phyloP scores from a whole-genome alignment of 2,888 invertebrate species.

The Neoaliturus tenellus region DNA sequence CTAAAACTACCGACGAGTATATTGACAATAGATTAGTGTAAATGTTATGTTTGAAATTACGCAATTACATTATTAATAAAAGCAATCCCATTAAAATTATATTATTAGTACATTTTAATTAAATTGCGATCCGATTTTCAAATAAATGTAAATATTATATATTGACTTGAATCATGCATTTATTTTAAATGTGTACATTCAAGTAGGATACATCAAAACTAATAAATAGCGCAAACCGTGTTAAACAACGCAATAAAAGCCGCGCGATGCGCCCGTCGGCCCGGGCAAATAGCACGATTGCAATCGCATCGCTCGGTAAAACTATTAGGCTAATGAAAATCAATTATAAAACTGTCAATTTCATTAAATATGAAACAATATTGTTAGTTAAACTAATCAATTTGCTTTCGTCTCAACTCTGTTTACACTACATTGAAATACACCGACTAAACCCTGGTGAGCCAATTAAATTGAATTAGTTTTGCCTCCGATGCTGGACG shows the following conservation, averaged over 20 bases:
- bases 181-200: neutral
- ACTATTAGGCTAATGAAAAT: constrained; percentile 51
- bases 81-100: no score
- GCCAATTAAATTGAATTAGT: constrained; percentile 41
- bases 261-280: neutral
- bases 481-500: neutral
- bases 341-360: constrained; percentile 53
- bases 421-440: constrained; percentile 31
- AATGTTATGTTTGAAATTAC: no score
- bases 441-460: neutral
- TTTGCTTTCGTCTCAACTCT: constrained; percentile 7
- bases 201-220: neutral
- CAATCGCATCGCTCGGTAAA: constrained; percentile 13
- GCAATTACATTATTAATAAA: no score
- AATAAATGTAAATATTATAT: neutral
- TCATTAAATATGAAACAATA: constrained; percentile 47
- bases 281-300: constrained; percentile 17
- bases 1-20: no score
- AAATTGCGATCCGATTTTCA: no score
- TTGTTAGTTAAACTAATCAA: constrained; percentile 45
- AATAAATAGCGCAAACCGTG: neutral
- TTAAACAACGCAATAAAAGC: constrained; percentile 29
- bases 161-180: neutral
- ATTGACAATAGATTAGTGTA: no score
- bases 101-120: no score